These are phyloP conservation scores for Eulithis prunata DNA, from an alignment of 2,888 invertebrate species.

Conservation along the genomic window DNA sequence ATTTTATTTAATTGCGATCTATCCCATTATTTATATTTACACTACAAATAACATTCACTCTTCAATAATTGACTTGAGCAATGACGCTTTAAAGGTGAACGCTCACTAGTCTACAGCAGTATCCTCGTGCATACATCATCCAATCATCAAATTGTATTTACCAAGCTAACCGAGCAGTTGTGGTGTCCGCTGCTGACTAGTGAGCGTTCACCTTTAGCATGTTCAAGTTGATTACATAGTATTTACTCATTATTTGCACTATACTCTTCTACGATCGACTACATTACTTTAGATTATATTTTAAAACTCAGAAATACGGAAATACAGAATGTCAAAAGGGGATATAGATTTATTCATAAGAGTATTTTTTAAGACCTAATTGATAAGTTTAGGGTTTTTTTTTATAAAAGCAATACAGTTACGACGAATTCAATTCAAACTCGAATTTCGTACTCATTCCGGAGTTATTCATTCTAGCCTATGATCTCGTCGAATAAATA, in stretches of 20 bases:
- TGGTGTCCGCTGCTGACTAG: conserved; percentile 10
- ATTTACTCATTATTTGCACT: conserved; percentile 39
- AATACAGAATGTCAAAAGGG: conserved; percentile 8
- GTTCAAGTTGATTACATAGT: conserved; percentile 29
- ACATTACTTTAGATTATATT: conserved; percentile 23
- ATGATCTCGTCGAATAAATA: not conserved
- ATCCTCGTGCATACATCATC: not conserved
- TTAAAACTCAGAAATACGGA: conserved; percentile 13
- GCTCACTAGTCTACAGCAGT: conserved; percentile 12
- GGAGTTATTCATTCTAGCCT: no score
- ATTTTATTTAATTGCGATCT: conserved; percentile 2
- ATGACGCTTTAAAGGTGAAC: conserved; percentile 40
- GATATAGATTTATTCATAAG: conserved; percentile 24
- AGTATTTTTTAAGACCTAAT: conserved; percentile 10
- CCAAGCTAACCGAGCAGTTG: not conserved
- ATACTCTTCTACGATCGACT: conserved; percentile 31
- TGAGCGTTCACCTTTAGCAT: conserved; percentile 23
- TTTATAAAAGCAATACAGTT: no score
- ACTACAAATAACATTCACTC: conserved; percentile 40
- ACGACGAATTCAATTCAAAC: no score
- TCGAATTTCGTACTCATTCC: no score
- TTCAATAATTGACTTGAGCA: conserved; percentile 67
- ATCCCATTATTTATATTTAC: conserved; percentile 29
- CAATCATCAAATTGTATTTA: not conserved
- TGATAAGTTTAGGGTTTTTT: not conserved